Conservation (phyloP, 1,140 invertebrate genomes). For the Euborellia annulipes region DNA sequence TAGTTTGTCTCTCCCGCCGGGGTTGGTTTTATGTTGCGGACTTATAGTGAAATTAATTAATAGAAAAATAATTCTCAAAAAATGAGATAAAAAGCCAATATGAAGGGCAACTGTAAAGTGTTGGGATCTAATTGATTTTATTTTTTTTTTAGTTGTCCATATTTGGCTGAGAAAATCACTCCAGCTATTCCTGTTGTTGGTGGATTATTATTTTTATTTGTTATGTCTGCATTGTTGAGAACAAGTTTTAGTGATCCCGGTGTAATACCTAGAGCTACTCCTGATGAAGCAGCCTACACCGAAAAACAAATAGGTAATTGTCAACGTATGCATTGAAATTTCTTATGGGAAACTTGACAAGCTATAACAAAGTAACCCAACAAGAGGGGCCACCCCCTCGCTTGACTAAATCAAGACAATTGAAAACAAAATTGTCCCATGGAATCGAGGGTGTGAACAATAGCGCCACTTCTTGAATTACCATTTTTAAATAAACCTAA, state of each 20-base stretch:
- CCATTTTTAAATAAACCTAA: too few species aligned
- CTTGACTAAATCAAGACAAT: too few species aligned
- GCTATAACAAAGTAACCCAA: too few species aligned
- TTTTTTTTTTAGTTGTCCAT: constrained; percentile 63
- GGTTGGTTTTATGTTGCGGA: too few species aligned
- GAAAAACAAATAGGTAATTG: constrained; percentile 65
- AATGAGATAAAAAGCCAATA: background rate
- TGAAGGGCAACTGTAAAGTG: too few species aligned
- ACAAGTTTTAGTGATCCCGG: constrained; percentile 92
- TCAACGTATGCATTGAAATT: constrained; percentile 10
- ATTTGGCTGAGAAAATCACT: constrained; percentile 59
- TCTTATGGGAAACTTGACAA: too few species aligned
- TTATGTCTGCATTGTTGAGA: constrained; percentile 73
- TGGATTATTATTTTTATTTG: constrained; percentile 72
- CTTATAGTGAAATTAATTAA: too few species aligned
- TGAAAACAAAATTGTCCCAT: too few species aligned
- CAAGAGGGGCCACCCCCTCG: too few species aligned
- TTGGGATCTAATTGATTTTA: constrained; percentile 12
- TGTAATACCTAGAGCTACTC: constrained; percentile 77
- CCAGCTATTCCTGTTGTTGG: constrained; percentile 78
- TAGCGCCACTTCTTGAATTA: too few species aligned
- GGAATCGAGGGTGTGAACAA: too few species aligned
- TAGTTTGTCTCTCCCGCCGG: too few species aligned
- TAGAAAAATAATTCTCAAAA: background rate
- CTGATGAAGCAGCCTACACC: constrained; percentile 82